These are phyloP conservation scores for Cyclina sinensis DNA, from an alignment of 1,140 invertebrate species.

Conservation along the genomic window DNA sequence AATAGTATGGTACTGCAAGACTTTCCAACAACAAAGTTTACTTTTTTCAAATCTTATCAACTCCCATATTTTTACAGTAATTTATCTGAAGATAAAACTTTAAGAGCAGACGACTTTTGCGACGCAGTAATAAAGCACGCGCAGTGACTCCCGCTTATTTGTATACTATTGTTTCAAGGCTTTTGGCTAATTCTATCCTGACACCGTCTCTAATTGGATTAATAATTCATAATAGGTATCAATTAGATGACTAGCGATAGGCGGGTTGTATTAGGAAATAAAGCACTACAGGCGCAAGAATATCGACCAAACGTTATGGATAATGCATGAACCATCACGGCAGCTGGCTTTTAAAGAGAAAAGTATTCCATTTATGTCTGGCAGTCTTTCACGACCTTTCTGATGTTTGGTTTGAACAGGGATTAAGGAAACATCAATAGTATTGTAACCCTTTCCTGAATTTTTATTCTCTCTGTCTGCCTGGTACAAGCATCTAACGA, in stretches of 20 bases:
- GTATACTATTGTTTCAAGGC: not conserved
- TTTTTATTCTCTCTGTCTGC: too few species aligned
- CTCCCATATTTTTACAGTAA: too few species aligned
- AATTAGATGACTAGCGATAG: not conserved
- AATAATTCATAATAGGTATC: constrained; percentile 19
- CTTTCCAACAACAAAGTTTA: too few species aligned
- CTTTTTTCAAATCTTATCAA: too few species aligned
- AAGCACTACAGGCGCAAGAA: not conserved
- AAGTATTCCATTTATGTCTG: not conserved
- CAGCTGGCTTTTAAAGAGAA: not conserved
- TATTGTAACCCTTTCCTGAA: too few species aligned
- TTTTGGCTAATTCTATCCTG: not conserved
- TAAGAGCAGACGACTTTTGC: too few species aligned
- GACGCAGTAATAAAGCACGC: not conserved
- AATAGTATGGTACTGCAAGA: too few species aligned
- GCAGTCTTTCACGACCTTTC: too few species aligned
- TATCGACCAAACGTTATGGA: not conserved
- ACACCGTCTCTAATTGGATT: not conserved
- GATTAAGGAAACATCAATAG: too few species aligned
- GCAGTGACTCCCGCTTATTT: not conserved
- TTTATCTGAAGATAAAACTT: too few species aligned
- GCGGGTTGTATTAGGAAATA: not conserved
- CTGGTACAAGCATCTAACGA: too few species aligned
- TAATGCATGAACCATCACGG: not conserved
- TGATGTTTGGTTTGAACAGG: too few species aligned